Percentiles rank a stretch among this genome's conserved stretches.
Evolutionary conservation across 2,113 vertebrate genomes (phyloP).

Genomic region (Xyrauchen texanus): DNA sequence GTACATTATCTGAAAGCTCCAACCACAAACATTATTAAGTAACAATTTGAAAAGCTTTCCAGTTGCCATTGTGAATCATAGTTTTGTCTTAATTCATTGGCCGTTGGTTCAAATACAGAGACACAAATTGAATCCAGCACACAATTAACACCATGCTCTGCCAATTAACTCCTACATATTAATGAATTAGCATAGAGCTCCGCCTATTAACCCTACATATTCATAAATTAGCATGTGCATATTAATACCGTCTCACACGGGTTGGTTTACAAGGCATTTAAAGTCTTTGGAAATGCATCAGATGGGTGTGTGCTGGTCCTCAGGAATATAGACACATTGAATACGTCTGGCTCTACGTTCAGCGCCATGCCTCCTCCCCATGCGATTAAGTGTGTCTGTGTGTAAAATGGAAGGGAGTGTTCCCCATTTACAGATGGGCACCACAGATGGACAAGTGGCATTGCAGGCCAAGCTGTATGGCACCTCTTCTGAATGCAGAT

Average conservation of each 20-base stretch:
- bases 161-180: constrained; percentile 73
- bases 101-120: constrained; percentile 68
- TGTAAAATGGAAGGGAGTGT: constrained; percentile 43
- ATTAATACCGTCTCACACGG: constrained; percentile 52
- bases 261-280: constrained; percentile 43
- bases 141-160: constrained; percentile 70
- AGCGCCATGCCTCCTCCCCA: constrained; percentile 41
- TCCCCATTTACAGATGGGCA: constrained; percentile 55
- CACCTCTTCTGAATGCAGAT: constrained; percentile 52
- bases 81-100: constrained; percentile 74
- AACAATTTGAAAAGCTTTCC: neutral
- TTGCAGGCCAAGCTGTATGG: constrained; percentile 52
- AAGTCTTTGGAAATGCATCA: constrained; percentile 29
- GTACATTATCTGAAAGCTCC: neutral
- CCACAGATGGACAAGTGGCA: constrained; percentile 66
- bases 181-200: constrained; percentile 59
- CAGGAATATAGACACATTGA: constrained; percentile 55
- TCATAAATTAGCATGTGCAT: constrained; percentile 55
- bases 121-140: constrained; percentile 62
- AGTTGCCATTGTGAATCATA: constrained; percentile 62
- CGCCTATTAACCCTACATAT: constrained; percentile 73
- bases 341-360: constrained; percentile 45
- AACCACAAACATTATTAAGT: neutral
- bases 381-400: constrained; percentile 15
- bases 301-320: constrained; percentile 53